Percentiles rank a stretch among this genome's conserved stretches.
phyloP scores from a whole-genome alignment of 2,113 vertebrate genomes.

The Conger conger region DNA sequence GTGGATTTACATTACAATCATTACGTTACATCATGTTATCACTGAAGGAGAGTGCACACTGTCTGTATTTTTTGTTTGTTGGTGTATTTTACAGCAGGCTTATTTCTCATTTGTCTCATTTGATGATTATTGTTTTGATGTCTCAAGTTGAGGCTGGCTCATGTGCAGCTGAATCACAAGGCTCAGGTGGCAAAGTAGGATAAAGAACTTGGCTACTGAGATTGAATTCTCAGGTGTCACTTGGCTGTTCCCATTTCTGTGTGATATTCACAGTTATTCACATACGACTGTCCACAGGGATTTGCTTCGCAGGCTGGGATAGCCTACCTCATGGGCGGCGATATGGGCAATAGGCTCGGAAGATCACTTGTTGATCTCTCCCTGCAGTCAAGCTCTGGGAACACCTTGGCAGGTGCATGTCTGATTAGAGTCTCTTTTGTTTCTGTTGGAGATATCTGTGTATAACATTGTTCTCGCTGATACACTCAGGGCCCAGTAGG shows the following conservation, averaged over 20 bases:
- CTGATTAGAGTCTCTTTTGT: background rate
- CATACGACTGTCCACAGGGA: background rate
- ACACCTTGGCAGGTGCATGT: background rate
- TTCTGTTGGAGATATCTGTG: slow-evolving; percentile 2
- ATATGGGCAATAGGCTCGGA: background rate
- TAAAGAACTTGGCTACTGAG: background rate
- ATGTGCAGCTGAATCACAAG: background rate
- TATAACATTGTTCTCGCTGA: background rate
- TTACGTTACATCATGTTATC: background rate
- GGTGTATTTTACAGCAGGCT: background rate
- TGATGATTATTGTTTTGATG: background rate
- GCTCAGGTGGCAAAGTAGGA: background rate
- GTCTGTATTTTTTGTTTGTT: background rate
- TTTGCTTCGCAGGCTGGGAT: background rate
- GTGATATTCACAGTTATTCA: too few species aligned
- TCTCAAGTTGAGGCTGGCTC: background rate
- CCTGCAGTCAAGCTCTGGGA: background rate
- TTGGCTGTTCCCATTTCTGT: background rate
- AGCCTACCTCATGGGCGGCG: background rate
- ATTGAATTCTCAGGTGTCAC: background rate
- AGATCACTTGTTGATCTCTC: background rate
- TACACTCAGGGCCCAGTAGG: background rate
- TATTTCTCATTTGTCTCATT: background rate
- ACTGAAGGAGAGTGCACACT: background rate
- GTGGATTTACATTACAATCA: too few species aligned